Percentiles rank a stretch among this genome's conserved stretches.
Conservation (phyloP, 2,888 invertebrate species). For the Polymixis flavicincta region DNA sequence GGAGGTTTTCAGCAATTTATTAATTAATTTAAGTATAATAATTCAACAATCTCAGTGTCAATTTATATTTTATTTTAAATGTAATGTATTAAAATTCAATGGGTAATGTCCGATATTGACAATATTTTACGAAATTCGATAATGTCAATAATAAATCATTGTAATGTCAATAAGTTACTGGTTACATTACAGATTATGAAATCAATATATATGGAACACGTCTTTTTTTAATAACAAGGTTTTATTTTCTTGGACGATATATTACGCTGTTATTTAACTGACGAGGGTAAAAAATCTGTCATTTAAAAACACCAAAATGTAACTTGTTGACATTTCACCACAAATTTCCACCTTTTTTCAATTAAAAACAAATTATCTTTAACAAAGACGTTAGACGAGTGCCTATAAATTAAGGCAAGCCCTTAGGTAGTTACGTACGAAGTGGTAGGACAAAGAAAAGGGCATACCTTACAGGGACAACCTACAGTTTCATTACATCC, state of each 20-base stretch:
- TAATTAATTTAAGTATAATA: too few relatives aligned
- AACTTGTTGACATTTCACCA: not conserved
- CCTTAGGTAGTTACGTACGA: conserved; percentile 35
- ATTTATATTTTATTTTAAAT: too few relatives aligned
- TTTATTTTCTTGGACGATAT: not conserved
- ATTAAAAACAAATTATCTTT: not conserved
- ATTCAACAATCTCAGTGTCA: too few relatives aligned
- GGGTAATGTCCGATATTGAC: too few relatives aligned
- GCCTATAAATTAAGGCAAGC: conserved; percentile 48
- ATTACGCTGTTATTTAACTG: not conserved
- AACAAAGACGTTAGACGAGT: conserved; percentile 8
- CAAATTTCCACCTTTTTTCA: not conserved
- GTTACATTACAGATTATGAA: too few relatives aligned
- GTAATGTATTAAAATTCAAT: too few relatives aligned
- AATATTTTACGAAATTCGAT: too few relatives aligned
- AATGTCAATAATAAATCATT: too few relatives aligned
- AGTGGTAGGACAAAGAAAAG: conserved; percentile 61
- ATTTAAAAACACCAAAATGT: not conserved
- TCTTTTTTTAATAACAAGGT: too few relatives aligned
- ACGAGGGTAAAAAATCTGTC: not conserved
- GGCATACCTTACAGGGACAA: conserved; percentile 43
- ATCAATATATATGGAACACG: too few relatives aligned
- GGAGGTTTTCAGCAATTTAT: too few relatives aligned
- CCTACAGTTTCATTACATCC: conserved; percentile 59
- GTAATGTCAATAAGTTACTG: too few relatives aligned